phyloP scores from a whole-genome alignment of 2,113 vertebrate species.

The Ctenodactylus gundi region DNA sequence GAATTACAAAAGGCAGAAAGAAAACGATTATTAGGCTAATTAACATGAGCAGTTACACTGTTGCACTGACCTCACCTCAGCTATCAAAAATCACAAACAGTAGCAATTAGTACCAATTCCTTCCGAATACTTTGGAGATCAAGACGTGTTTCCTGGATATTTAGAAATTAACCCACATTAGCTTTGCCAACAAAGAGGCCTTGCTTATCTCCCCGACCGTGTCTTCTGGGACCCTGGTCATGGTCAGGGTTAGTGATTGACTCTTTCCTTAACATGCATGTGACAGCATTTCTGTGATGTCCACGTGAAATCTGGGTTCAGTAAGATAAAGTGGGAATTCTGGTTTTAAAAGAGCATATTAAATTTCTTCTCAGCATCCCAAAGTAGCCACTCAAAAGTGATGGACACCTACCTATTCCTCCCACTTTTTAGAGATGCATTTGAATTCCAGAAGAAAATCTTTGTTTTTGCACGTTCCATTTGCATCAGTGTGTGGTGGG shows the following conservation, averaged over 20 bases:
- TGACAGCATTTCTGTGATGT: background rate
- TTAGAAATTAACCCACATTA: background rate
- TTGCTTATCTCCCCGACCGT: background rate
- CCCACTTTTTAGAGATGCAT: background rate
- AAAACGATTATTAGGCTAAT: background rate
- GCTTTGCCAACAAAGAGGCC: background rate
- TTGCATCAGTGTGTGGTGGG: background rate
- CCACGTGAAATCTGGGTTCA: background rate
- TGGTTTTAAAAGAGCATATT: background rate
- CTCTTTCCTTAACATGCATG: background rate
- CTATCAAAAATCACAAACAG: background rate
- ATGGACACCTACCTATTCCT: background rate
- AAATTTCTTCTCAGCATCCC: constrained; percentile 19
- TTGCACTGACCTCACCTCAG: background rate
- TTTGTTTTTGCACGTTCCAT: constrained; percentile 12
- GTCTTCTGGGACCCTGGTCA: background rate
- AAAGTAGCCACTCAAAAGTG: constrained; percentile 25
- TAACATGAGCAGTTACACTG: background rate
- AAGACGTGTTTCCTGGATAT: background rate
- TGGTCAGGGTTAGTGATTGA: background rate
- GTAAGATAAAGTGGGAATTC: background rate
- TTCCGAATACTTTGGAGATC: background rate
- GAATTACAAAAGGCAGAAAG: background rate
- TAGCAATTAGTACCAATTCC: background rate
- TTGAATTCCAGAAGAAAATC: constrained; percentile 39